A percentile compares a stretch with the other conserved stretches of the same genome.
These are phyloP conservation scores for Dipodomys spectabilis DNA, from an alignment of 2,113 vertebrate species.

Conservation along the genomic window DNA sequence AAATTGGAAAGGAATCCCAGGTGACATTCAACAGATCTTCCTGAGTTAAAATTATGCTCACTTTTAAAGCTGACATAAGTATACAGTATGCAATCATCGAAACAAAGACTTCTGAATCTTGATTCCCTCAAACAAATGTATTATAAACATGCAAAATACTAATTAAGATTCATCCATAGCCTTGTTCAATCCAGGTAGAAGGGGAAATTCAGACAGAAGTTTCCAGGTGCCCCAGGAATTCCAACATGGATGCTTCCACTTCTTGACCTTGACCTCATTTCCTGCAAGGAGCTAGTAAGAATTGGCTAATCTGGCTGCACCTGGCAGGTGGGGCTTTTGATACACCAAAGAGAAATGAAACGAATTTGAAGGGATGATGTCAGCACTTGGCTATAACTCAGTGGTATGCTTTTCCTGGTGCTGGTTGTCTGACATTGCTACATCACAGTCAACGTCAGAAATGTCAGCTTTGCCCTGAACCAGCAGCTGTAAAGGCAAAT, in stretches of 20 bases:
- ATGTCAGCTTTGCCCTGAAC: neutral
- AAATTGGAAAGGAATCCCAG: neutral
- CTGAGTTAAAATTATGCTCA: neutral
- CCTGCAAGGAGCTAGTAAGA: neutral
- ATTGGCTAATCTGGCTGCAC: neutral
- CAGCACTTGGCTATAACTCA: neutral
- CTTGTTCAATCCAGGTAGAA: neutral
- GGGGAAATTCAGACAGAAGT: neutral
- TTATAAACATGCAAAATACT: constrained; percentile 3
- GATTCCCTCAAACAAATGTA: neutral
- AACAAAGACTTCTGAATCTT: constrained; percentile 19
- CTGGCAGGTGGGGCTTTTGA: neutral
- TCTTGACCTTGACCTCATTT: neutral
- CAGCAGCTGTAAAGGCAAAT: neutral
- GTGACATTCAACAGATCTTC: neutral
- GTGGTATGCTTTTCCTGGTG: neutral
- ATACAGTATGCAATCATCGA: neutral
- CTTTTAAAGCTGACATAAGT: neutral
- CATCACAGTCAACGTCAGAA: neutral
- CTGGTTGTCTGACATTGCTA: neutral
- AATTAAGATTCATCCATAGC: neutral
- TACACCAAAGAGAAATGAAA: neutral
- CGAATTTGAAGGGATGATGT: neutral
- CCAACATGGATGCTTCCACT: neutral
- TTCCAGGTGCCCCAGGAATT: neutral